Percentiles rank a stretch among this genome's conserved stretches.
These are phyloP conservation scores for Otus sunia DNA, from an alignment of 2,113 vertebrate species.

Conservation along the genomic window DNA sequence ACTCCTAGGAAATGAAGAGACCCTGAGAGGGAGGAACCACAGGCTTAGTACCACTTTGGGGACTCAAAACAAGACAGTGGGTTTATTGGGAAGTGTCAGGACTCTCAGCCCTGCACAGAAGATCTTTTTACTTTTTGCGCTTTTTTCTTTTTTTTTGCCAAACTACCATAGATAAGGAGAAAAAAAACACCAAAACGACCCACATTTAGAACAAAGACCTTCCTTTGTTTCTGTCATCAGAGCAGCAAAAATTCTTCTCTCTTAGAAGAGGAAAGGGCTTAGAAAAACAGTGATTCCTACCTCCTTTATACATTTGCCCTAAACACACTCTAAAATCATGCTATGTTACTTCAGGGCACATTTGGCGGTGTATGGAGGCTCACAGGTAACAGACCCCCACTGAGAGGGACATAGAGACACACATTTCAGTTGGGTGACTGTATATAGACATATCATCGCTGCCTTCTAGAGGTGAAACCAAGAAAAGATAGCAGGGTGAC, in stretches of 20 bases:
- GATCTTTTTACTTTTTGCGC: neutral
- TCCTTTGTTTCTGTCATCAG: neutral
- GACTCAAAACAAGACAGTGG: neutral
- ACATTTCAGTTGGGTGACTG: neutral
- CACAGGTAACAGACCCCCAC: neutral
- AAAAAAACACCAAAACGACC: neutral
- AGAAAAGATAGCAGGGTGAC: conserved; percentile 53
- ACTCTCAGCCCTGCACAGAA: neutral
- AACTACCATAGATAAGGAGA: neutral
- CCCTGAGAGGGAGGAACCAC: neutral
- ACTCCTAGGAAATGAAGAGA: neutral
- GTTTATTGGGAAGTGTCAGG: neutral
- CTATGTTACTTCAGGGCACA: neutral
- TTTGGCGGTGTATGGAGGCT: neutral
- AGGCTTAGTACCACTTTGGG: neutral
- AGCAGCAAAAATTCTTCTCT: neutral
- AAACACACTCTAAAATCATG: neutral
- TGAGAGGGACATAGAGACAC: neutral
- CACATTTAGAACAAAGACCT: neutral
- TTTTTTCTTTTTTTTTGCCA: neutral
- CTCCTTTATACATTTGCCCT: neutral
- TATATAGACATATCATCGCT: conserved; percentile 2
- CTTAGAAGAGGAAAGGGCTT: neutral
- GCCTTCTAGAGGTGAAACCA: conserved; percentile 67
- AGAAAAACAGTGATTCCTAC: neutral